These are phyloP conservation scores for Helicolenus hilgendorfi DNA, from an alignment of 2,797 vertebrate genomes.

Conservation along the genomic window DNA sequence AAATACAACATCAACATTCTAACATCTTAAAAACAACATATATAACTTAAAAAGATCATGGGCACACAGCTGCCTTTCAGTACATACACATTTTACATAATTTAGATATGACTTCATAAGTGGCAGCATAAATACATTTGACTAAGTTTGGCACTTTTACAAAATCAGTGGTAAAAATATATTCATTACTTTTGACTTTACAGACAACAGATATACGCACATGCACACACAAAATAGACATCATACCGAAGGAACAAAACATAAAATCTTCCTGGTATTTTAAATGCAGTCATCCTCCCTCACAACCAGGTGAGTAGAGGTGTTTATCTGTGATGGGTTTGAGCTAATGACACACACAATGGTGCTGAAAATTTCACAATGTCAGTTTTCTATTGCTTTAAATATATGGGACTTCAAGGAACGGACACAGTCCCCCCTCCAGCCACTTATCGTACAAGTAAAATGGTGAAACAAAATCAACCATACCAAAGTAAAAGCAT, in stretches of 20 bases:
- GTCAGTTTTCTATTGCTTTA: constrained; percentile 21
- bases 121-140: constrained; percentile 20
- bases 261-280: constrained; percentile 5
- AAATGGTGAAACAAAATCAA: background rate
- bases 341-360: background rate
- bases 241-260: background rate
- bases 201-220: background rate
- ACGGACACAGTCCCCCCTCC: background rate
- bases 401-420: background rate
- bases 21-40: background rate
- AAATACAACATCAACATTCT: constrained; percentile 7
- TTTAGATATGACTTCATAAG: background rate
- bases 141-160: background rate
- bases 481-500: background rate
- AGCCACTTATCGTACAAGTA: background rate
- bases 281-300: constrained; percentile 20
- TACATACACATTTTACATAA: constrained; percentile 5
- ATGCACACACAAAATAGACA: background rate
- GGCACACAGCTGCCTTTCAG: background rate
- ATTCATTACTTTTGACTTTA: background rate
- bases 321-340: background rate
- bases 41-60: background rate
- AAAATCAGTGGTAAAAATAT: constrained; percentile 26
- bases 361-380: background rate
- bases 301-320: constrained; percentile 50